Base-by-base conservation (phyloP, 2,797 vertebrate genomes). In the Uromys caudimaculatus region DNA sequence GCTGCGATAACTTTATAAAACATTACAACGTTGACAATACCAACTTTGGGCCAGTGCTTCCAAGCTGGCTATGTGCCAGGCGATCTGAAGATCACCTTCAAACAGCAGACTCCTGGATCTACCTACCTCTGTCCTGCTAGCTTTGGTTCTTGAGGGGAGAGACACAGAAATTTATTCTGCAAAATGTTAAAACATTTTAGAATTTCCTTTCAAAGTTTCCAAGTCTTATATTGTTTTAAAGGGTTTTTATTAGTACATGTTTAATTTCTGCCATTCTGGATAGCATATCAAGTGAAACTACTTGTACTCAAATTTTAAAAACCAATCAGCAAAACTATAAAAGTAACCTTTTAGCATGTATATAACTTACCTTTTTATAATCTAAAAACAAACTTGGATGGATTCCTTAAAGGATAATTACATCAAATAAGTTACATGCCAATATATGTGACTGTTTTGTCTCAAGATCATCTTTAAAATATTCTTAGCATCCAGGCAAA, bases 261-360 rank as follows among this genome's bases (percentile, higher is more conserved):
- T 88, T 84, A 21, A 84, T 93, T 84, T 64, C 12, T 85, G 47
- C 58, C 75, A 29, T 77, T 97, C 88, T 60, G 89, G 89, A n/a
- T 91, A 86, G 21, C 77, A 81, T 16, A 38, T 71, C 27, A 96
- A 88, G 21, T 79, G 29, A 93, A 32, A 83, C 27, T 17, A 71
- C 83, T 95, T 6, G 89, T 94, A 67, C 82, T 94, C 73, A 94
- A 86, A 89, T 82, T 77, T 96, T 17, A 73, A 82, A 90, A 95
- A 67, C 29, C 17, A 86, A 92, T 90, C 29, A 75, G 8, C 75
- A 73, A 88, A 96, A 85, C 35, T 17, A 85, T 54, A 32, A 83
- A 60, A 60, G 56, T 83, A 64, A 75, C 60, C 89, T 90, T 62
- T 87, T 11, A 92, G 35, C 32, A 7, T 47, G 6, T 77, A 41